These are phyloP conservation scores for Elachura formosa DNA, from an alignment of 2,113 vertebrate genomes.

Conservation along the genomic window DNA sequence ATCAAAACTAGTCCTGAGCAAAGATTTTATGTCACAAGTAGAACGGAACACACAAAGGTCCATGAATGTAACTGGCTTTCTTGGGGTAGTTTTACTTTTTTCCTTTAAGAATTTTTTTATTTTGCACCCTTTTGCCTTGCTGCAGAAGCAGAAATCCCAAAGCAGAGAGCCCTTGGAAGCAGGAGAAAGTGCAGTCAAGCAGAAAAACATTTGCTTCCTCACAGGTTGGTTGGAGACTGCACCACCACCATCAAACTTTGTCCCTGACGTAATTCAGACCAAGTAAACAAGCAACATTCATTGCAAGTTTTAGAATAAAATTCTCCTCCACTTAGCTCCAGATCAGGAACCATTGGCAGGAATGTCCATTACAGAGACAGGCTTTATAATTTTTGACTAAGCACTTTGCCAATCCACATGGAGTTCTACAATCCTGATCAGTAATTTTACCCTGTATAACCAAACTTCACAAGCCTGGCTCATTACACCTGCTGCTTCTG, in stretches of 20 bases:
- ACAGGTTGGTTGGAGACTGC: background rate
- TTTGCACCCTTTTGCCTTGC: background rate
- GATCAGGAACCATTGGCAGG: background rate
- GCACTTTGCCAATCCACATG: background rate
- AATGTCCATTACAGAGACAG: background rate
- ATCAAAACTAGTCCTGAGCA: background rate
- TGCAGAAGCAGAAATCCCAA: background rate
- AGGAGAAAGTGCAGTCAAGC: background rate
- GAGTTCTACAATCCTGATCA: background rate
- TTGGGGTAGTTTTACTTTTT: background rate
- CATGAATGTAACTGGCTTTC: background rate
- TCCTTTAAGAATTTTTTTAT: background rate
- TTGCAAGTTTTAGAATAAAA: background rate
- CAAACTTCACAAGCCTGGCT: background rate
- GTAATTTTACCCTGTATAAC: background rate
- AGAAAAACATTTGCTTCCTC: background rate
- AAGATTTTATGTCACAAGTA: background rate
- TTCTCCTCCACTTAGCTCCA: background rate
- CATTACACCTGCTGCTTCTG: background rate
- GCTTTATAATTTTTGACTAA: background rate
- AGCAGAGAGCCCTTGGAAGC: background rate
- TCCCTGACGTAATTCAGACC: background rate
- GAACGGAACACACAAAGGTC: background rate
- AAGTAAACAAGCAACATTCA: constrained; percentile 24
- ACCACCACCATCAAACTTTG: background rate